Evolutionary conservation across 1,140 invertebrate genomes (phyloP), one percentile per base, ranked within the genome.

Genomic region (Conus ventricosus): DNA sequence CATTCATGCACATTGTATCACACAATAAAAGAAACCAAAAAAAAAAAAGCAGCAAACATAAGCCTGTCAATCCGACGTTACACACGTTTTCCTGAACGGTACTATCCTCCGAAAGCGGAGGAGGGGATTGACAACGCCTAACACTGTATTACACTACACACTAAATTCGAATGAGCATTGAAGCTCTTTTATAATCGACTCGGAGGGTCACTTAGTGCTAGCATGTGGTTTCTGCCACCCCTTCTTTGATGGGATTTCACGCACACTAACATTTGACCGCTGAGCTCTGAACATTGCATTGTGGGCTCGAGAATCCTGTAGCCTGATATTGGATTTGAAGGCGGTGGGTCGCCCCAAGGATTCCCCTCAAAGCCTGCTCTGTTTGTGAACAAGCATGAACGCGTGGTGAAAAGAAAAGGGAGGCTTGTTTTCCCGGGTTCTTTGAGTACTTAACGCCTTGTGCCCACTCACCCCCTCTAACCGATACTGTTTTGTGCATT

Each of bases 351-450:
- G 15, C 67, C 67, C 67, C 67, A 71, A 71, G 67, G 67, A 23
- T 71, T 13, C 20, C 67, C 20, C 67, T 71, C 67, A 71, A 71
- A 20, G 67, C 67, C 67, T 23, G 67, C 67, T 71, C 67, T 71
- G 67, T 71, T 71, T 71, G 67, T 71, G 67, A 71, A 71, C 67
- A 71, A 71, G 67, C 67, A 20, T 71, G 67, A 71, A n/a, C 67
- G 67, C 20, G 67, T 71, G 67, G 23, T 17, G 67, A 5, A 23
- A 71, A 23, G 20, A 71, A 71, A 71, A 23, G 67, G 67, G 20
- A 20, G 15, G 17, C 20, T 71, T 11, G 11, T 71, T 71, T 71
- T 20, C 4, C 67, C 23, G 4, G 67, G 67, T 13, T 71, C 67
- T 71, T 71, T 6, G 67, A 71, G 67, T 23, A 71, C 67, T 71